Conservation (phyloP, 2,888 invertebrate species). For the Molorchus minor region DNA sequence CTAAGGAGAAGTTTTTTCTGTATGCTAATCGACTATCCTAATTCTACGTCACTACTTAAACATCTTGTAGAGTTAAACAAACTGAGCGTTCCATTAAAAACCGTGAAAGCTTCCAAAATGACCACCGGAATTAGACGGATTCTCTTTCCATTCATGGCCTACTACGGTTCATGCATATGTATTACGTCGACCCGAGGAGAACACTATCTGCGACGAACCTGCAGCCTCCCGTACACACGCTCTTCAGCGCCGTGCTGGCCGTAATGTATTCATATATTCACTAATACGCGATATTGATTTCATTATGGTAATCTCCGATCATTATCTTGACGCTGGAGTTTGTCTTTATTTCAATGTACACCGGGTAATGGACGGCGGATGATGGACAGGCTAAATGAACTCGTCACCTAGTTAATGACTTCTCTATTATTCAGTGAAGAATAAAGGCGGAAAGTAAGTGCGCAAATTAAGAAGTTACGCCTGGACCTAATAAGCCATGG, state of each 20-base stretch:
- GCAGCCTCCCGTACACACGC: constrained; percentile 6
- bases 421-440: constrained; percentile 34
- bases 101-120: neutral
- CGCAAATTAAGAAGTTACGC: neutral
- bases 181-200: constrained; percentile 4
- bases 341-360: constrained; percentile 55
- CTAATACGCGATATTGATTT: constrained; percentile 62
- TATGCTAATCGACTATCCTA: no score
- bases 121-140: constrained; percentile 14
- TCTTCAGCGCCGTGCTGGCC: neutral
- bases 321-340: constrained; percentile 61
- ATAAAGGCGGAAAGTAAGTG: constrained; percentile 21
- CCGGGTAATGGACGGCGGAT: constrained; percentile 42
- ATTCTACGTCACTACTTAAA: no score
- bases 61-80: no score
- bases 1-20: no score
- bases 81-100: neutral
- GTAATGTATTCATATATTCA: constrained; percentile 62
- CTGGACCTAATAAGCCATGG: no score
- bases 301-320: constrained; percentile 62
- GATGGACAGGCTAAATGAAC: constrained; percentile 45
- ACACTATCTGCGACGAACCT: constrained; percentile 7
- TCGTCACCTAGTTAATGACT: constrained; percentile 44
- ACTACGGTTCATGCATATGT: constrained; percentile 17
- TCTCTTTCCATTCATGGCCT: constrained; percentile 17